phyloP scores from a whole-genome alignment of 2,113 vertebrate species.

The Scalopus aquaticus region DNA sequence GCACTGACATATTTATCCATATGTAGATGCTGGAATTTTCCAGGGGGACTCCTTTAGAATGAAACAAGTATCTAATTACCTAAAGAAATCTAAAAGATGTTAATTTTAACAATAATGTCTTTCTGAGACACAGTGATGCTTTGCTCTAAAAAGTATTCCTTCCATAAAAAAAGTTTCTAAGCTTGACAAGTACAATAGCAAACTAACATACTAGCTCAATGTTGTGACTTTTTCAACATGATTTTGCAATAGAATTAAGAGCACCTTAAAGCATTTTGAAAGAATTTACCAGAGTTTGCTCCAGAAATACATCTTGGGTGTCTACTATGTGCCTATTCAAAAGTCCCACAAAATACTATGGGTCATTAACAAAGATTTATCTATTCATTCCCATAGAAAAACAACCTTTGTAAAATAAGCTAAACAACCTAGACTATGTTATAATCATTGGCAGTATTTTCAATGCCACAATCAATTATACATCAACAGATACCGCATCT shows the following conservation, averaged over 20 bases:
- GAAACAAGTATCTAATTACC: neutral
- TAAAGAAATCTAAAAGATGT: neutral
- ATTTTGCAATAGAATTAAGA: neutral
- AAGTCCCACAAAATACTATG: neutral
- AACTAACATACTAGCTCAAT: neutral
- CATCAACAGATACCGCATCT: neutral
- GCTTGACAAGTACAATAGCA: neutral
- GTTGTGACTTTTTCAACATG: neutral
- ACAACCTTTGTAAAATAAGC: neutral
- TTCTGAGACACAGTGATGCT: neutral
- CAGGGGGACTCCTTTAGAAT: neutral
- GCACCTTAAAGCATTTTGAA: neutral
- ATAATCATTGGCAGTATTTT: neutral
- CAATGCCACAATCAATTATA: neutral
- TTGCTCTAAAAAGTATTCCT: neutral
- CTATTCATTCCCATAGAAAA: neutral
- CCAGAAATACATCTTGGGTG: neutral
- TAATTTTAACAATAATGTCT: conserved; percentile 3
- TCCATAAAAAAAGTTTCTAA: neutral
- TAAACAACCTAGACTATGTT: neutral
- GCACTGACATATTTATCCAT: neutral
- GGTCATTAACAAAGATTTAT: neutral
- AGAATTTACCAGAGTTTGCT: neutral
- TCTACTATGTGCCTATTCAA: neutral
- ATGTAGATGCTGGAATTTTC: neutral